Base-by-base conservation (phyloP, 1,140 invertebrate genomes). In the Nautilus pompilius region DNA sequence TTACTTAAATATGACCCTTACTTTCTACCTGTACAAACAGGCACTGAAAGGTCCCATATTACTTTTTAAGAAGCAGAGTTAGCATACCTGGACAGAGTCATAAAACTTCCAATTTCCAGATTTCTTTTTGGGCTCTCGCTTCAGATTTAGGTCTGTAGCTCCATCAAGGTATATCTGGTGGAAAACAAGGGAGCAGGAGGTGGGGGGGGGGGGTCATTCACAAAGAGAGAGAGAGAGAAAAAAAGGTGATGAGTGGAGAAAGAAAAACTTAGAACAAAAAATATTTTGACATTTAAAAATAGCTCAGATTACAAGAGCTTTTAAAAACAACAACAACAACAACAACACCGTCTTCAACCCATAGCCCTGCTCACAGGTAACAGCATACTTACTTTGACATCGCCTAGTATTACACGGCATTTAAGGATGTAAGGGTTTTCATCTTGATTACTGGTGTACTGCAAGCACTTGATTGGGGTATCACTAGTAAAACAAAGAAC, bases 31-130 rank as follows among this genome's bases (percentile, higher is more conserved):
- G n/a, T n/a, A n/a, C n/a, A n/a, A n/a, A n/a, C n/a, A n/a, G n/a
- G n/a, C n/a, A n/a, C n/a, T n/a, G n/a, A n/a, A n/a, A n/a, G n/a
- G n/a, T n/a, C n/a, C n/a, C n/a, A n/a, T n/a, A n/a, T n/a, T n/a
- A n/a, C n/a, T n/a, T n/a, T n/a, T n/a, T n/a, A n/a, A n/a, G n/a
- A n/a, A n/a, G n/a, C n/a, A n/a, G n/a, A n/a, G n/a, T n/a, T n/a
- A n/a, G 61, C 58, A 67, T 60, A 76, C 76, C 65, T 69, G 30
- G 58, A 76, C 76, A 36, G 76, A 78, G 57, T 78, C 76, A 68
- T 75, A 78, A 54, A 70, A 76, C 46, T 67, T 71, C 64, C 67
- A 75, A 5, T 67, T 67, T 45, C 55, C 62, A 8, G 63, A 60
- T 20, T 17, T 60, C 53, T 76, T 78, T 46, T 72, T 69, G 45